phyloP scores from a whole-genome alignment of 1,140 invertebrate species.

The Heliconius eleuchia region DNA sequence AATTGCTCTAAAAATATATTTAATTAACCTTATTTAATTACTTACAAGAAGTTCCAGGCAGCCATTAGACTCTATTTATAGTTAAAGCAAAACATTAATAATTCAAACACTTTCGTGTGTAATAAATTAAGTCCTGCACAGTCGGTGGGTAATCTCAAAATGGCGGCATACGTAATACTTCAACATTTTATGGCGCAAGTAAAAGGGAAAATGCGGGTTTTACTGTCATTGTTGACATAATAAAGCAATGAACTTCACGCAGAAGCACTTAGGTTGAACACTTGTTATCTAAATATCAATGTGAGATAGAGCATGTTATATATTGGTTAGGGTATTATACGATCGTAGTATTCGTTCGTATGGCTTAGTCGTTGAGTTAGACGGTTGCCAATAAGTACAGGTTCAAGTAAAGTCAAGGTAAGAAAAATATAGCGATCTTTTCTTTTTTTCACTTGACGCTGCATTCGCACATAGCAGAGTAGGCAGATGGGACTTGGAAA shows the following conservation, averaged over 20 bases:
- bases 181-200: slow-evolving; percentile 41
- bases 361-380: too few relatives aligned
- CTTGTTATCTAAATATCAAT: background rate
- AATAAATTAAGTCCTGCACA: slow-evolving; percentile 71
- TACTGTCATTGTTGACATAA: slow-evolving; percentile 9
- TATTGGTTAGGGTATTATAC: background rate
- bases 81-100: slow-evolving; percentile 69
- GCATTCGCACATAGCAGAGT: too few relatives aligned
- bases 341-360: background rate
- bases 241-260: background rate
- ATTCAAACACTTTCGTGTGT: slow-evolving; percentile 74
- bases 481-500: too few relatives aligned
- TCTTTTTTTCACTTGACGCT: too few relatives aligned
- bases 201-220: background rate
- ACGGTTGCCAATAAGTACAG: too few relatives aligned
- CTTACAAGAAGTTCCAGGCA: slow-evolving; percentile 17
- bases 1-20: background rate
- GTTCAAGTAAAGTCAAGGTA: too few relatives aligned
- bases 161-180: slow-evolving; percentile 68
- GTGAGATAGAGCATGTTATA: too few relatives aligned
- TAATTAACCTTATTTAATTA: slow-evolving; percentile 8
- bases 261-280: background rate
- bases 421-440: too few relatives aligned
- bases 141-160: slow-evolving; percentile 69
- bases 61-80: slow-evolving; percentile 41